These are phyloP conservation scores for Simalia tracyae DNA, from an alignment of 2,797 vertebrate species.

Conservation along the genomic window DNA sequence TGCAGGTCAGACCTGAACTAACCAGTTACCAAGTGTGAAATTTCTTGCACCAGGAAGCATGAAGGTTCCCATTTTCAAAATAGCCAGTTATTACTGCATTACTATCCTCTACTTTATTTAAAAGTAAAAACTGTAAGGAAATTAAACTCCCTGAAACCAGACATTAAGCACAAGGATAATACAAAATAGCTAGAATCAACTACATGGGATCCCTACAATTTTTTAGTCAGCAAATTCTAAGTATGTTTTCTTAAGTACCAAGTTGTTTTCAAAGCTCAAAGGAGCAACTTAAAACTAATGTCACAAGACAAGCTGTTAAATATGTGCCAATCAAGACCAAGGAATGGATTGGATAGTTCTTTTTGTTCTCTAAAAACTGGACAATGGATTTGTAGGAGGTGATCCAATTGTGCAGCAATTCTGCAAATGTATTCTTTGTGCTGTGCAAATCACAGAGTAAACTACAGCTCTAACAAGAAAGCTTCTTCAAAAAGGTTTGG, in stretches of 20 bases:
- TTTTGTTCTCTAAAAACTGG: not conserved
- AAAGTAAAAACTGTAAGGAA: not conserved
- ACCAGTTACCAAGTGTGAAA: not conserved
- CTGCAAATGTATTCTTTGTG: not conserved
- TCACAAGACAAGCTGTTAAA: not conserved
- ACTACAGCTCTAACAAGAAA: not conserved
- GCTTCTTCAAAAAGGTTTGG: conserved; percentile 8
- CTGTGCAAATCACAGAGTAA: not conserved
- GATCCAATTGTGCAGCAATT: not conserved
- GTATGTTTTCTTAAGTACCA: not conserved
- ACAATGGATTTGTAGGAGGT: not conserved
- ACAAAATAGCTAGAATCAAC: not conserved
- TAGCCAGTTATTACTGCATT: not conserved
- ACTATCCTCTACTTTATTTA: not conserved
- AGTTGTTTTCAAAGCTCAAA: not conserved
- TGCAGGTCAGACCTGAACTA: not conserved
- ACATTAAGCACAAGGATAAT: not conserved
- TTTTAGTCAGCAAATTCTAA: not conserved
- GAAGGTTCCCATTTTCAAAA: not conserved
- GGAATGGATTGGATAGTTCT: not conserved
- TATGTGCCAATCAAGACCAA: not conserved
- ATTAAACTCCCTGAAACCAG: not conserved
- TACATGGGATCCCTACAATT: not conserved
- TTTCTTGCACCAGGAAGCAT: not conserved
- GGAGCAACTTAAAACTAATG: not conserved